Evolutionary conservation across 1,140 invertebrate species (phyloP).

Genomic region (Drosophila saltans): DNA sequence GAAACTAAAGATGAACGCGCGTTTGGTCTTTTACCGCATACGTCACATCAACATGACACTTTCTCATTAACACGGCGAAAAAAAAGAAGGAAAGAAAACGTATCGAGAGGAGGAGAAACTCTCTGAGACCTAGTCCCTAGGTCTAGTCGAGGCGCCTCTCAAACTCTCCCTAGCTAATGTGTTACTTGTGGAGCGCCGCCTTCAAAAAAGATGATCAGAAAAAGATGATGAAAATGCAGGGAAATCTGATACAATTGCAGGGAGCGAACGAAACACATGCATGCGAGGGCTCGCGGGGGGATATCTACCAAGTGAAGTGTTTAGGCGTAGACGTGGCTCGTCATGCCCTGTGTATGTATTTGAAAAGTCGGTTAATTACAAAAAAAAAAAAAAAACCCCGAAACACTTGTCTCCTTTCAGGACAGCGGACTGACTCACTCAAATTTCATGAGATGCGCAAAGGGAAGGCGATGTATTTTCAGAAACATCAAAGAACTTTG

Average conservation of each 20-base stretch:
- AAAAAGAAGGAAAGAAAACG: conserved; percentile 21
- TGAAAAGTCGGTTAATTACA: conserved; percentile 80
- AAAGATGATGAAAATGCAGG: conserved; percentile 10
- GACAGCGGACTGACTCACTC: conserved; percentile 57
- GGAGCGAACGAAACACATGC: conserved; percentile 65
- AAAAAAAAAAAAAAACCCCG: conserved; percentile 34
- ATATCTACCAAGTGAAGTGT: conserved; percentile 52
- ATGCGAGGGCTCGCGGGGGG: conserved; percentile 12
- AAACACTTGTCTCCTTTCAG: conserved; percentile 31
- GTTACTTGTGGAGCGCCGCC: conserved; percentile 28
- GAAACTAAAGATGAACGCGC: conserved; percentile 32
- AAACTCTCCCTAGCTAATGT: conserved; percentile 62
- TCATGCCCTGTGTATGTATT: conserved; percentile 47
- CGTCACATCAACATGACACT: conserved; percentile 72
- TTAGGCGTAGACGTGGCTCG: conserved; percentile 65
- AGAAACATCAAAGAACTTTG: conserved; percentile 51
- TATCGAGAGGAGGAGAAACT: conserved; percentile 29
- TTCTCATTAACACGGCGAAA: conserved; percentile 68
- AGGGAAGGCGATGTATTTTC: not conserved
- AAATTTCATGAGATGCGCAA: conserved; percentile 55
- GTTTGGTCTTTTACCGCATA: conserved; percentile 69
- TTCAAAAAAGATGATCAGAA: not conserved
- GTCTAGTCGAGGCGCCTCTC: conserved; percentile 40
- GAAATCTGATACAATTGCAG: conserved; percentile 53
- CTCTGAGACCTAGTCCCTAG: conserved; percentile 11